Base-by-base conservation (phyloP, 2,113 vertebrate genomes). In the Eulemur macaco region DNA sequence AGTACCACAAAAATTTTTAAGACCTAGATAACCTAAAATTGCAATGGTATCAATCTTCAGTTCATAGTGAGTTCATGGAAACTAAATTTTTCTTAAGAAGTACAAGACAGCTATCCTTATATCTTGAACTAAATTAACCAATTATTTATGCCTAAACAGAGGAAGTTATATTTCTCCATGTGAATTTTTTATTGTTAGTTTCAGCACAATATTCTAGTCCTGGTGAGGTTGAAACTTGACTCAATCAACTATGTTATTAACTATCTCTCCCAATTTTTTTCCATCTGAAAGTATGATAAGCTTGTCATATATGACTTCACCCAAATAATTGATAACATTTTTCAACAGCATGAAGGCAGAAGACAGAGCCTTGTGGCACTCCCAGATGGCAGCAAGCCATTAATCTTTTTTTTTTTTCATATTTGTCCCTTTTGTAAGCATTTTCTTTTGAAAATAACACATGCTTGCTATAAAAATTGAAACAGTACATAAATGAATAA, bases 321-420 rank as follows among this genome's bases (percentile, higher is more conserved):
- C 76, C 80, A 97, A 94, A 96, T 96, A 97, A 95, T 17, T 94
- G 92, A 94, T 95, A 96, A 96, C 80, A 97, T 95, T 96, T 97
- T 96, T 98, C 95, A 97, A 94, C 39, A 95, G 69, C 66, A 64
- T 90, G 50, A 96, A 96, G 21, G 90, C 45, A 85, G 54, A 77
- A 96, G 92, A 91, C 90, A 96, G 91, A 96, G 81, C 58, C 87
- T 82, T 92, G 56, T 94, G 90, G 87, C 97, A 95, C 52, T 97
- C 56, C 42, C 73, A 96, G 90, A 54, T 97, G 90, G 77, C 84
- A 97, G 81, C 25, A 87, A 95, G 85, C n/a, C 90, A 96, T 95
- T 95, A 64, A 89, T 97, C 94, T 83, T 89, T 95, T 76, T 63
- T 77, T 39, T 63, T 66, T 91, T 91, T 52, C 39, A 29, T 60